Base-by-base conservation (phyloP, 2,113 vertebrate species). In the Labrus mixtus region DNA sequence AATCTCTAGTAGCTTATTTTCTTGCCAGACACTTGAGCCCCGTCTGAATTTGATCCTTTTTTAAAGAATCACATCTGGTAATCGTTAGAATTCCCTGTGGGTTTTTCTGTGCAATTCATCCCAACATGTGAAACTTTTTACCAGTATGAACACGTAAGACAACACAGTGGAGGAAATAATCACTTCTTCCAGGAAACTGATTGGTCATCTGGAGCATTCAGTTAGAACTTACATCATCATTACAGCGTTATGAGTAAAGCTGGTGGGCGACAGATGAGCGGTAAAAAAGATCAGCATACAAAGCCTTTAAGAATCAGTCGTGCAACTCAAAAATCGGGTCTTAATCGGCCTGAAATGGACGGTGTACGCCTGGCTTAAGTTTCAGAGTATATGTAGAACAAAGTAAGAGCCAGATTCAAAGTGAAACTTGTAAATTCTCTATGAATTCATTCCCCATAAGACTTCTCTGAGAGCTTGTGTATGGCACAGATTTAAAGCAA, bases 1-100 rank as follows among this genome's bases (percentile, higher is more conserved):
- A 23, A 13, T 53, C 22, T 59, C 23, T 25, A 22, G n/a, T 22
- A 65, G 72, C 37, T 66, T 62, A 58, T 53, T 74, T 73, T 73
- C 51, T 66, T 46, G 29, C 65, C 58, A 50, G 48, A 62, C 17
- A 39, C 48, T 61, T 43, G 12, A 33, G 10, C 48, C 36, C 16
- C 8, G 33, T 46, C 45, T 56, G 4, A 43, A 20, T 41, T 46
- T 19, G 20, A 51, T 65, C 57, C 0, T 17, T 63, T 37, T 37
- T 1, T n/a, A 48, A 10, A 29, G 36, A 48, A 67, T 55, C 29
- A 36, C 17, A 37, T 39, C 25, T 12, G 56, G 46, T 37, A 22
- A 36, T 2, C 20, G 25, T 51, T 55, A 12, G 41, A 70, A 4
- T 39, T 53, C 45, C 12, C 39, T 4, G 0, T 1, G n/a, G 33